Base-by-base conservation (phyloP, 1,140 invertebrate genomes). In the Trachymyrmex septentrionalis region DNA sequence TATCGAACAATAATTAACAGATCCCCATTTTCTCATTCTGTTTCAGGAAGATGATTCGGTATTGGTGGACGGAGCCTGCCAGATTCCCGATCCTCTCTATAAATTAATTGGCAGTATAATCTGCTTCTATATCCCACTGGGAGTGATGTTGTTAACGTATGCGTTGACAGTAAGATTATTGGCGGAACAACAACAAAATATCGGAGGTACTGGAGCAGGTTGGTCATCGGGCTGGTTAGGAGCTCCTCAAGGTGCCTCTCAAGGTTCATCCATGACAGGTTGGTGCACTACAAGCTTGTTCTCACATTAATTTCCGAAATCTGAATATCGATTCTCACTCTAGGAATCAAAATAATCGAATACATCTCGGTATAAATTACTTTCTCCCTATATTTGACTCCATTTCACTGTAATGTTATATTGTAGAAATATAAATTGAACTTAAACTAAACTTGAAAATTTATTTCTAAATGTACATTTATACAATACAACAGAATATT, bases 41-140 rank as follows among this genome's bases (percentile, higher is more conserved):
- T 96, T 96, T 3, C 96, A 98, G 97, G 97, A 98, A 93, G 97
- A 97, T 92, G 96, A 97, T 69, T 97, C 97, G 9, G 96, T 98
- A 24, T 95, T 98, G 76, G 97, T 98, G 57, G 97, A 97, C 64
- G 98, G 97, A 1, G 96, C 96, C 14, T 98, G 98, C 92, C 97
- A 98, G 94, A 98, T 98, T 91, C 98, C 98, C 0, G 98, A 98
- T 94, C 97, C 98, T 1, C 95, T 98, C 3, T 99, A 99, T 96
- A 98, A 98, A 93, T 96, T 99, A 84, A 98, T 99, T 89, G 98
- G 98, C 19, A 99, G 98, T 57, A 97, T 99, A 90, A 97, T 99
- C 89, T 99, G 98, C 88, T 99, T 99, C 95, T 99, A 99, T 95
- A 98, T 99, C 86, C 99, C 99, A 3, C 96, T 99, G 57, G 96